phyloP scores from a whole-genome alignment of 2,113 vertebrate genomes.

The Poeciliopsis retropinna region DNA sequence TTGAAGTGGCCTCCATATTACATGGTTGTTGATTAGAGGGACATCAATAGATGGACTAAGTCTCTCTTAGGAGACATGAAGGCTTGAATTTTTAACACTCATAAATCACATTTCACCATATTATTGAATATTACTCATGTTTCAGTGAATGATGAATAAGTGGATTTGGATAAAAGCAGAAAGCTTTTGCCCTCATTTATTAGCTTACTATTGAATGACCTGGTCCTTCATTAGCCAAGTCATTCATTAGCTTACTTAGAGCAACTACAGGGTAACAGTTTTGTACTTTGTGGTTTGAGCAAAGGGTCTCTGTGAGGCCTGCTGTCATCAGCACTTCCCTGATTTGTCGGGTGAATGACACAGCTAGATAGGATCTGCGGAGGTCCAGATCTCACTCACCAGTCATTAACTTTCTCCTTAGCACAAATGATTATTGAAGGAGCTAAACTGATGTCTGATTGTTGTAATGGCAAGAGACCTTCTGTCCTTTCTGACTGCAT shows the following conservation, averaged over 20 bases:
- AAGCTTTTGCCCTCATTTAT: too few species aligned
- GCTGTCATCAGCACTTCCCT: slow-evolving; percentile 55
- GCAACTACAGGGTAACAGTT: slow-evolving; percentile 4
- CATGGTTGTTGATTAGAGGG: too few species aligned
- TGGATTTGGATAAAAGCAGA: neutral
- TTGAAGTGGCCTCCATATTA: too few species aligned
- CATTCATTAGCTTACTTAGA: slow-evolving; percentile 50
- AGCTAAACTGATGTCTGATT: neutral
- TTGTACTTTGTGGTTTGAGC: slow-evolving; percentile 62
- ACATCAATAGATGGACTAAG: too few species aligned
- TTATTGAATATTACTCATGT: too few species aligned
- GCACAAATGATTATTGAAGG: slow-evolving; percentile 12
- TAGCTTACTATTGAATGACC: too few species aligned
- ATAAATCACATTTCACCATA: too few species aligned
- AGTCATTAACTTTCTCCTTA: slow-evolving; percentile 34
- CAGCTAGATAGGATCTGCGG: slow-evolving; percentile 7
- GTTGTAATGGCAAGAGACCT: neutral
- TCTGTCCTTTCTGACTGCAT: too few species aligned
- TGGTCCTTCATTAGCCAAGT: too few species aligned
- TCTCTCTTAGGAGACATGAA: too few species aligned
- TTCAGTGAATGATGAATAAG: neutral
- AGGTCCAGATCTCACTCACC: slow-evolving; percentile 20
- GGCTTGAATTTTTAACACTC: too few species aligned
- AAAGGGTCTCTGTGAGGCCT: slow-evolving; percentile 28
- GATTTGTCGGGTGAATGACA: slow-evolving; percentile 23